Conservation (phyloP, 2,797 vertebrate species). For the Knipowitschia caucasica region DNA sequence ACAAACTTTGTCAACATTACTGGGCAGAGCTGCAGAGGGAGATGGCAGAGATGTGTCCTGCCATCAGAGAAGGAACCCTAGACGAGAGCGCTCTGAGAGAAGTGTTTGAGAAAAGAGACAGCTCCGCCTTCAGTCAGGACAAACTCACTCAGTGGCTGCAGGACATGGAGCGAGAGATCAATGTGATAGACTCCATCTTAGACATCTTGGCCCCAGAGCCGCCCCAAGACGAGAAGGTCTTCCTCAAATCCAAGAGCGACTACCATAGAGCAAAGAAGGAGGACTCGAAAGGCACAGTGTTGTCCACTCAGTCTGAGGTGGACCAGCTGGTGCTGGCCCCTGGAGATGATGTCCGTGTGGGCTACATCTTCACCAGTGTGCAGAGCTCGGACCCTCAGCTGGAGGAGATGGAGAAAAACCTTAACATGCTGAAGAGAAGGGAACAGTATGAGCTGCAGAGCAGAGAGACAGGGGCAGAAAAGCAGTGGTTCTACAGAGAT, state of each 20-base stretch:
- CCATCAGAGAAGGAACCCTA: constrained; percentile 32
- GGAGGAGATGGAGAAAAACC: not conserved
- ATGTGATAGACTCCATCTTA: constrained; percentile 45
- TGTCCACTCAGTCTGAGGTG: constrained; percentile 11
- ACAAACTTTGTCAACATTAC: constrained; percentile 2
- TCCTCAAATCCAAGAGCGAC: too few species aligned
- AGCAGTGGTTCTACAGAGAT: not conserved
- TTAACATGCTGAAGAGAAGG: not conserved
- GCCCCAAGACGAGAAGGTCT: too few species aligned
- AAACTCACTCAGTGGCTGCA: not conserved
- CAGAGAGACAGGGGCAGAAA: too few species aligned
- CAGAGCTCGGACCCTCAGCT: not conserved
- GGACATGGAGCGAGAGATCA: constrained; percentile 17
- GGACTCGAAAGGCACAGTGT: too few species aligned
- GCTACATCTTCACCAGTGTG: not conserved
- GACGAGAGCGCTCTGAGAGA: constrained; percentile 9
- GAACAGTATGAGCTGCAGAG: not conserved
- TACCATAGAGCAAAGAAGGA: too few species aligned
- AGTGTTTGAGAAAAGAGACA: not conserved
- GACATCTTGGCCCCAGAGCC: constrained; percentile 5
- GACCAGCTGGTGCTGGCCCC: constrained; percentile 1
- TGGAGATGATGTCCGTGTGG: not conserved
- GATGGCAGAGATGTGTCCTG: not conserved
- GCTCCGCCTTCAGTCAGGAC: not conserved
- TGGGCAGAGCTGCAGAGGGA: not conserved